Evolutionary conservation across 2,888 invertebrate genomes (phyloP), one percentile per base, ranked within the genome.

Genomic region (Ichneumoninae sp.): DNA sequence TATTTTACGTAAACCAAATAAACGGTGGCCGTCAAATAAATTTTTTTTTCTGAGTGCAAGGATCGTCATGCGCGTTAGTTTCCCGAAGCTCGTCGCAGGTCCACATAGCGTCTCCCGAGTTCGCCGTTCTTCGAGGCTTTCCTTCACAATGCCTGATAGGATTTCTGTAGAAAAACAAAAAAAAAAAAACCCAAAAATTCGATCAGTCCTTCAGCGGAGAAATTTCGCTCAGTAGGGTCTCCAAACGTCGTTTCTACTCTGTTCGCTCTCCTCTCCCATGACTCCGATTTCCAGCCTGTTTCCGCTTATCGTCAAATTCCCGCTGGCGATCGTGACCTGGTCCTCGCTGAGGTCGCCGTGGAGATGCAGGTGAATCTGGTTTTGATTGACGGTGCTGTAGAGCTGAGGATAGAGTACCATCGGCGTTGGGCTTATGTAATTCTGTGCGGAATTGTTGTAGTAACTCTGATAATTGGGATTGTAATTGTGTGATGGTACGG

Each of bases 321-420:
- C 93, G 13, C 95, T 94, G 3, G 95, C 95, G 22, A 93, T 93
- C 13, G 93, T 93, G 33, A 93, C 92, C 81, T 93, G 92, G 57
- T 93, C 93, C 57, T 93, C 93, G 88, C 91, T 93, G 6, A 93
- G 87, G 76, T 93, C 93, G 16, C 96, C 96, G 93, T 97, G 97
- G 2, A 92, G 89, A 90, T 97, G 97, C 30, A 97, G 95, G 91
- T 98, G 97, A 85, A 97, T 97, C 94, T 97, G 97, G 93, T 97
- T 97, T 93, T 97, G 97, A 92, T 97, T 97, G 76, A 97, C 97
- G 33, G 97, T 97, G 60, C 97, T 97, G 93, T 97, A 97, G 0
- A 97, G 94, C 90, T 97, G 97, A 0, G 97, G 97, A 90, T 95
- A 96, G 0, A 97, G 95, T 26, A 97, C 96, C 96, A 97, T 96